Evolutionary conservation across 2,797 vertebrate genomes (phyloP).

Genomic region (Argentina silus): DNA sequence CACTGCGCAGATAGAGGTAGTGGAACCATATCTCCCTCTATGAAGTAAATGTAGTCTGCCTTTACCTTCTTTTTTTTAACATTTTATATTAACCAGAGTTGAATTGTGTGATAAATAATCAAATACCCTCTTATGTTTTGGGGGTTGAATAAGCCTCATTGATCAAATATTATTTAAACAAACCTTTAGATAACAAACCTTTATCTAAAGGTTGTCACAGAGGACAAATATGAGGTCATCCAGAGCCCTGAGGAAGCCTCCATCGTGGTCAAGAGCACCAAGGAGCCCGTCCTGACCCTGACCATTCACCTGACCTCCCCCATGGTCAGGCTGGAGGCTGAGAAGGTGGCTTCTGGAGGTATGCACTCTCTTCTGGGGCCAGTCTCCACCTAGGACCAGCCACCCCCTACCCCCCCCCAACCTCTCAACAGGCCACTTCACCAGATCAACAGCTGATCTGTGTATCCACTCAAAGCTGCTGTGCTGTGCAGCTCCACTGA

Average conservation of each 20-base stretch:
- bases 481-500: constrained; percentile 57
- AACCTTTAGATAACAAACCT: not conserved
- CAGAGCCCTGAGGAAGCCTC: constrained; percentile 82
- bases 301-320: constrained; percentile 93
- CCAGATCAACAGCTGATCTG: constrained; percentile 30
- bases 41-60: too few relatives aligned
- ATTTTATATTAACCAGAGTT: too few relatives aligned
- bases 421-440: not conserved
- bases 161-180: too few relatives aligned
- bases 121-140: too few relatives aligned
- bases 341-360: constrained; percentile 80
- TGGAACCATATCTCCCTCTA: not conserved
- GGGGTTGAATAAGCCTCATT: too few relatives aligned
- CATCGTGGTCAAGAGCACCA: constrained; percentile 85
- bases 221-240: constrained; percentile 86
- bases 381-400: constrained; percentile 29
- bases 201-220: constrained; percentile 66
- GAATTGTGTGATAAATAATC: too few relatives aligned
- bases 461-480: constrained; percentile 36
- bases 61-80: too few relatives aligned
- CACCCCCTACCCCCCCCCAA: constrained; percentile 11
- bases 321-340: constrained; percentile 83
- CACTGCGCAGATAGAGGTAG: constrained; percentile 77
- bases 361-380: constrained; percentile 55
- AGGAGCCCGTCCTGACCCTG: constrained; percentile 82